Conservation (phyloP, 2,888 invertebrate species). For the Coleophora deauratella region DNA sequence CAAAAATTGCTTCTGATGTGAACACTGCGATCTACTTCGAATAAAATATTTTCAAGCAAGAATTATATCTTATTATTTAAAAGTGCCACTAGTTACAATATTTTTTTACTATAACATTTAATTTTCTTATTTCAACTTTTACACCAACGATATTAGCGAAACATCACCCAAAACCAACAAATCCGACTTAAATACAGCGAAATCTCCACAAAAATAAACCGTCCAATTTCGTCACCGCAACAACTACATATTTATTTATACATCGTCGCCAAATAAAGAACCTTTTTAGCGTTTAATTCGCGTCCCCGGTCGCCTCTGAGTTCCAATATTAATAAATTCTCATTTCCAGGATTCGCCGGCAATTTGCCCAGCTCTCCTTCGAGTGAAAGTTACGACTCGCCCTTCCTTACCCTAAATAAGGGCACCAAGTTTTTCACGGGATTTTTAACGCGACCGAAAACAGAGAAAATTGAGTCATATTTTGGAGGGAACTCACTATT, state of each 20-base stretch:
- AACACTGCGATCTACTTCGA: too few relatives aligned
- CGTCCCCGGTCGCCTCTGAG: constrained; percentile 30
- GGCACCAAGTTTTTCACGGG: constrained; percentile 27
- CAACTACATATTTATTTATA: constrained; percentile 18
- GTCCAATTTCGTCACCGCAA: constrained; percentile 2
- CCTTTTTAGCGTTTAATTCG: constrained; percentile 57
- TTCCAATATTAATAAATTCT: constrained; percentile 73
- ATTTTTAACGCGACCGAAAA: constrained; percentile 37
- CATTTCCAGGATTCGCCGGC: constrained; percentile 63
- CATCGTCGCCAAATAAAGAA: constrained; percentile 37
- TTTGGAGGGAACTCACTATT: constrained; percentile 26
- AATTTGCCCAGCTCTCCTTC: constrained; percentile 60
- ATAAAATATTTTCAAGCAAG: too few relatives aligned
- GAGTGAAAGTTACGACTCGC: constrained; percentile 57
- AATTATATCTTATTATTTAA: too few relatives aligned
- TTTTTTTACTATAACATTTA: too few relatives aligned
- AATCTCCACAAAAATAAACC: not conserved
- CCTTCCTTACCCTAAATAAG: constrained; percentile 56
- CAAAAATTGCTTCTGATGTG: too few relatives aligned
- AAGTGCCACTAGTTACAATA: too few relatives aligned
- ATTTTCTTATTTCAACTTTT: too few relatives aligned
- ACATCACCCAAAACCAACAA: not conserved
- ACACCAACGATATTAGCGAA: too few relatives aligned
- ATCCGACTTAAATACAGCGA: not conserved
- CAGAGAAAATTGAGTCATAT: constrained; percentile 43